Percentiles rank a stretch among this genome's conserved stretches.
Evolutionary conservation across 2,113 vertebrate genomes (phyloP).

Genomic region (Gila orcuttii): DNA sequence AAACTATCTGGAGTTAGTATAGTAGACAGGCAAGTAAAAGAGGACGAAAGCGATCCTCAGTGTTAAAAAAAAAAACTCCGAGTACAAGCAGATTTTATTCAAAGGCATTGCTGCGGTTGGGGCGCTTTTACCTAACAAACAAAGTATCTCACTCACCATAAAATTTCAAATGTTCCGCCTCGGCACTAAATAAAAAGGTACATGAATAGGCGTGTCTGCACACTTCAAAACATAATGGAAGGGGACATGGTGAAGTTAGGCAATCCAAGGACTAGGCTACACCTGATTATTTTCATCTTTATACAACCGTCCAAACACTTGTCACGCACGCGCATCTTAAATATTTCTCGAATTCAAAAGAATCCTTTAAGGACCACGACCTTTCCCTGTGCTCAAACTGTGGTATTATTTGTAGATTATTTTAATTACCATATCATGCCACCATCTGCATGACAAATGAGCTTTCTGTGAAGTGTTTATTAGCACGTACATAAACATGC

Average conservation of each 20-base stretch:
- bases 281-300: conserved; percentile 47
- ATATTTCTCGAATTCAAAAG: not conserved
- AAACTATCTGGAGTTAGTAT: not conserved
- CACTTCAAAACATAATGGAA: conserved; percentile 54
- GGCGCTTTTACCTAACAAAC: conserved; percentile 48
- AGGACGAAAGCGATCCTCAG: not conserved
- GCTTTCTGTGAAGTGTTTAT: conserved; percentile 67
- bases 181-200: conserved; percentile 56
- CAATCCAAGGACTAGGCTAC: conserved; percentile 37
- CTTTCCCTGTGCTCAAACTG: not conserved
- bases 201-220: conserved; percentile 57
- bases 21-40: not conserved
- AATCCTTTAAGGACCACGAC: conserved; percentile 8
- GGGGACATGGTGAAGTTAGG: conserved; percentile 51
- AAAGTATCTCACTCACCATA: conserved; percentile 58
- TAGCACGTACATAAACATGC: conserved; percentile 64
- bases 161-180: conserved; percentile 62
- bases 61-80: not conserved
- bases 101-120: conserved; percentile 34
- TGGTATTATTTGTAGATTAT: conserved; percentile 49
- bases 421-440: conserved; percentile 65
- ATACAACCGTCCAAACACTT: conserved; percentile 25
- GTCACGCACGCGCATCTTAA: not conserved
- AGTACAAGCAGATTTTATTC: conserved; percentile 7
- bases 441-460: conserved; percentile 70